A percentile compares a stretch with the other conserved stretches of the same genome.
These are phyloP conservation scores for Dysidea cf. avara DNA, from an alignment of 37 sponge, comb jelly and placozoan genomes.

Conservation along the genomic window DNA sequence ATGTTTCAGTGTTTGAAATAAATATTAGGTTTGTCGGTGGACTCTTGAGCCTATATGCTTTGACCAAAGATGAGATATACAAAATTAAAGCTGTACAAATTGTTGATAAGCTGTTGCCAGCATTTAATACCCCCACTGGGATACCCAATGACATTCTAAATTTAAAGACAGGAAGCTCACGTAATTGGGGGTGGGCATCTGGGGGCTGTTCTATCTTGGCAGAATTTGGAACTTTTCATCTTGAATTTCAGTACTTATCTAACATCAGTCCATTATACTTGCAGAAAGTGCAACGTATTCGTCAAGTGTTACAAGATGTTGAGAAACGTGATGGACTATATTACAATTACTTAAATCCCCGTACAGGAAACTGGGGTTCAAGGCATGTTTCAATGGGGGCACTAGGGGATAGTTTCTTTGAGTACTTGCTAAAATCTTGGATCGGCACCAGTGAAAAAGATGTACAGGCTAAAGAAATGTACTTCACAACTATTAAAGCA, in stretches of 20 bases:
- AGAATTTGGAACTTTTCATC: slow-evolving; percentile 88
- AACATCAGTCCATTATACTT: slow-evolving; percentile 64
- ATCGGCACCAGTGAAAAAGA: slow-evolving; percentile 75
- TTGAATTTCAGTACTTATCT: slow-evolving; percentile 85
- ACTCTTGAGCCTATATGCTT: slow-evolving; percentile 75
- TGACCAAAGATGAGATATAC: slow-evolving; percentile 84
- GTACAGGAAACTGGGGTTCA: slow-evolving; percentile 75
- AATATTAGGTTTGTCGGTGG: slow-evolving; percentile 91
- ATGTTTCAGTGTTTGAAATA: slow-evolving; percentile 84
- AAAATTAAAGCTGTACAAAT: slow-evolving; percentile 76
- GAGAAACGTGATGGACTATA: slow-evolving; percentile 86
- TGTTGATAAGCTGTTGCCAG: slow-evolving; percentile 79
- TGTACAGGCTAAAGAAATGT: slow-evolving; percentile 78
- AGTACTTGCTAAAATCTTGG: slow-evolving; percentile 87
- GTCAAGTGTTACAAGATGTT: slow-evolving; percentile 45
- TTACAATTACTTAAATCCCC: slow-evolving; percentile 78
- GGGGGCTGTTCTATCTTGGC: slow-evolving; percentile 86
- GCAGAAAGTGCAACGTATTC: slow-evolving; percentile 68
- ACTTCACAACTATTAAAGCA: slow-evolving; percentile 59
- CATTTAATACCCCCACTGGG: slow-evolving; percentile 82
- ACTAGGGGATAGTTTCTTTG: slow-evolving; percentile 90
- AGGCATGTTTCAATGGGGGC: slow-evolving; percentile 86
- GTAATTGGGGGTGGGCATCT: slow-evolving; percentile 94
- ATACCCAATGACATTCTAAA: slow-evolving; percentile 78
- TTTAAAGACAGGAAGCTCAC: too few species aligned